Evolutionary conservation across 2,797 vertebrate species (phyloP).

Genomic region (Cossypha caffra): DNA sequence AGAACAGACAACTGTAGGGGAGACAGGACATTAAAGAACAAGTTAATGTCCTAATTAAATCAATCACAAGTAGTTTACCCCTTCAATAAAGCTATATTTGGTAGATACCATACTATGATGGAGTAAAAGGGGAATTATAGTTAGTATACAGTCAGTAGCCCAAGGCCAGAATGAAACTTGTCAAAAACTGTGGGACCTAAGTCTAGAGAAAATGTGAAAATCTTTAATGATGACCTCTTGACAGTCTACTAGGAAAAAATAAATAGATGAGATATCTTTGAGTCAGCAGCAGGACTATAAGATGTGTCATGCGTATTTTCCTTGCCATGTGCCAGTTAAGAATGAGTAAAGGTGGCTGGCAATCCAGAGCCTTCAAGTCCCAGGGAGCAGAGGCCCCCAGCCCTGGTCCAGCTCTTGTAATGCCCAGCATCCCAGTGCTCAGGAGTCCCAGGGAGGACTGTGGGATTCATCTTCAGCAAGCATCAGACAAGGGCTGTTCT

Average conservation of each 20-base stretch:
- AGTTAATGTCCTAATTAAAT: not conserved
- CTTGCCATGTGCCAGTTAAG: not conserved
- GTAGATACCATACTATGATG: not conserved
- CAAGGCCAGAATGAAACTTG: not conserved
- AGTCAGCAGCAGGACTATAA: not conserved
- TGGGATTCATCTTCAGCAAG: not conserved
- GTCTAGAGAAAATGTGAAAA: not conserved
- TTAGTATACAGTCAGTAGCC: not conserved
- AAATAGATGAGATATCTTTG: not conserved
- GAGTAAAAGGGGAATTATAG: not conserved
- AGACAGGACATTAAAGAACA: not conserved
- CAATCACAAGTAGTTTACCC: not conserved
- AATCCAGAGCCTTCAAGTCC: not conserved
- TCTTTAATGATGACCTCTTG: not conserved
- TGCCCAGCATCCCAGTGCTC: not conserved
- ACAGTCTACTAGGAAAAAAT: not conserved
- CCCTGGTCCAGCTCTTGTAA: not conserved
- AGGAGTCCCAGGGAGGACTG: not conserved
- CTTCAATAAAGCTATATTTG: not conserved
- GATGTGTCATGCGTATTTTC: not conserved
- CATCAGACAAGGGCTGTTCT: not conserved
- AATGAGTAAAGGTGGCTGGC: not conserved
- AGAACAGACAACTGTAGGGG: not conserved
- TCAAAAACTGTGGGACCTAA: not conserved
- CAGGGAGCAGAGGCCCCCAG: not conserved